Evolutionary conservation across 2,797 vertebrate genomes (phyloP), one percentile per base, ranked within the genome.

Genomic region (Phrynocephalus vlangalii): DNA sequence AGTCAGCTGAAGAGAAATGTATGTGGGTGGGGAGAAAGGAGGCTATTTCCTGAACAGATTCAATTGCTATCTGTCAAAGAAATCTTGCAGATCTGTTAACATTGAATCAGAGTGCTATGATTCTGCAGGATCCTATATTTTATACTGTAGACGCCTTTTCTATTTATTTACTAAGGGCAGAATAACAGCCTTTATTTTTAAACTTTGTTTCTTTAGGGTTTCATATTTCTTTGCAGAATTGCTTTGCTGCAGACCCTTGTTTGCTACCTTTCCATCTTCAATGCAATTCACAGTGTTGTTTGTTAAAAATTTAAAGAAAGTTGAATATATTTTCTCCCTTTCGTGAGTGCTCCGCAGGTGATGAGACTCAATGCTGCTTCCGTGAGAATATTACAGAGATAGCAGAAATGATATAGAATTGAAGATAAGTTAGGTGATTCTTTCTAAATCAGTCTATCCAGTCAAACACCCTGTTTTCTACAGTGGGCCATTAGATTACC

Each of bases 31-130:
- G 87, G 66, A 67, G 71, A 38, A 15, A n/a, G 71, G 87, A n/a
- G 48, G 71, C 3, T 22, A 90, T 92, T 96, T 90, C 87, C 87
- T 90, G 89, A 93, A 90, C 2, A 28, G 91, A 92, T 94, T 93
- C 67, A 93, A 93, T 92, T 83, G 1, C 75, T 86, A 11, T 92
- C 79, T 66, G 71, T 89, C 87, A 95, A 93, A 94, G 91, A 33
- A 30, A 71, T 88, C 86, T 90, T 78, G 8, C 28, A 92, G 82
- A 68, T 95, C 90, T 92, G 68, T 91, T 94, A 92, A 90, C 1
- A 13, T 16, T 77, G 91, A 91, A 86, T 87, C 79, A 48, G 70
- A 60, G 11, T 28, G 18, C 38, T 85, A 87, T 88, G 52, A 91
- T 94, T 94, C 63, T 88, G 20, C 78, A 44, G 30, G 60, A 44